Evolutionary conservation across 2,797 vertebrate species (phyloP).

Genomic region (Enteromius unitaeniatus): DNA sequence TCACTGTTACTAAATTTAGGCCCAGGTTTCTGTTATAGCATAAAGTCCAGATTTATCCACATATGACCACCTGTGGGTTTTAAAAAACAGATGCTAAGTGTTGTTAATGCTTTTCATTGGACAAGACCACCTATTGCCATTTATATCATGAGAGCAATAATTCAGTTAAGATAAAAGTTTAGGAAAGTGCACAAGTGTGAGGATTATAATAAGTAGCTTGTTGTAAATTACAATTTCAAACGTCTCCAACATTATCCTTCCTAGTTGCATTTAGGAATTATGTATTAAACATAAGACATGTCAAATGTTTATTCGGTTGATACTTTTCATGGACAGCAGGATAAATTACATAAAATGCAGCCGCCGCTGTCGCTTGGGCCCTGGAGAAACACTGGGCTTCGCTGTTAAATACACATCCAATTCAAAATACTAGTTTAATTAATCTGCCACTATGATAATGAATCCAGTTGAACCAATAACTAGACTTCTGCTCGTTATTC

Average conservation of each 20-base stretch:
- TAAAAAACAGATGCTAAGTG: slow-evolving; percentile 33
- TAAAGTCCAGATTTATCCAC: slow-evolving; percentile 63
- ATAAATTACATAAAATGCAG: slow-evolving; percentile 21
- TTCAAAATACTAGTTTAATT: slow-evolving; percentile 81
- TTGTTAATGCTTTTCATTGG: slow-evolving; percentile 40
- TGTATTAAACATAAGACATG: background rate
- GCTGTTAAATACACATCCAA: slow-evolving; percentile 73
- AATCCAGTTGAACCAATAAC: slow-evolving; percentile 75
- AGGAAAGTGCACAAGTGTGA: background rate
- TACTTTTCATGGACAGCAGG: slow-evolving; percentile 1
- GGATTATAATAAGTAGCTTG: background rate
- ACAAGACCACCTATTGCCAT: background rate
- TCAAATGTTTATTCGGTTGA: background rate
- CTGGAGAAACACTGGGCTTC: slow-evolving; percentile 64
- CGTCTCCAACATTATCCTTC: background rate
- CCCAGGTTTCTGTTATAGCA: slow-evolving; percentile 66
- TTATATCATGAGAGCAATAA: slow-evolving; percentile 27
- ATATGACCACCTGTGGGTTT: slow-evolving; percentile 57
- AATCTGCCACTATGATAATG: slow-evolving; percentile 79
- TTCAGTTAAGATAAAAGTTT: background rate
- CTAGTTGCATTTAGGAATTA: background rate
- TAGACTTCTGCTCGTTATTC: slow-evolving; percentile 67
- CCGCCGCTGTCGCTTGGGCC: slow-evolving; percentile 38
- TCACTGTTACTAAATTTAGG: slow-evolving; percentile 66
- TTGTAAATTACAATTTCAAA: slow-evolving; percentile 8